Conservation (phyloP, 2,888 invertebrate species). For the Mesoligia furuncula region DNA sequence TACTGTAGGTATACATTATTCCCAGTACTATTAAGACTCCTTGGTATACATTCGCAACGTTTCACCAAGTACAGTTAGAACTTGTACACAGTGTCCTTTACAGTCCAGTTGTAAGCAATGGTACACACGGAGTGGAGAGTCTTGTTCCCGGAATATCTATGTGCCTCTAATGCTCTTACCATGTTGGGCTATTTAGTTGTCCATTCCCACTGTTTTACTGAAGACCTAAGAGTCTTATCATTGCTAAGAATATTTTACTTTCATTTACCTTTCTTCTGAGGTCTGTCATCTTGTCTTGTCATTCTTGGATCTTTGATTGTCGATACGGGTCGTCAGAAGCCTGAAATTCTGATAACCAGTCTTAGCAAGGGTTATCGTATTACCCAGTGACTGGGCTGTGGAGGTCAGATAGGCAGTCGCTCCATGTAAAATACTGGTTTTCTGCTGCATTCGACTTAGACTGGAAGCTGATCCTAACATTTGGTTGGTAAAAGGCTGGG, state of each 20-base stretch:
- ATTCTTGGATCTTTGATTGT: neutral
- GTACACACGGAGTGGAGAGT: constrained; percentile 48
- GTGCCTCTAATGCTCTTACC: constrained; percentile 15
- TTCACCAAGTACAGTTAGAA: constrained; percentile 13
- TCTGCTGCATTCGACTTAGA: neutral
- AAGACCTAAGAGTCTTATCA: neutral
- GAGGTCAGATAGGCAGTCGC: neutral
- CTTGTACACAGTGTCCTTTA: constrained; percentile 30
- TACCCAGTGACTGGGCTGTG: neutral
- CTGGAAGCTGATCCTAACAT: neutral
- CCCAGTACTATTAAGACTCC: neutral
- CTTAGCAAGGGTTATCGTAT: neutral
- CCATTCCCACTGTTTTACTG: constrained; percentile 2
- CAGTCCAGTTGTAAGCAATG: constrained; percentile 54
- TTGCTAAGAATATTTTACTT: neutral
- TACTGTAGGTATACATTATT: no score
- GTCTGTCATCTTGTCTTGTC: neutral
- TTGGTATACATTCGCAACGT: neutral
- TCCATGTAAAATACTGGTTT: neutral
- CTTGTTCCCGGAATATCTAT: constrained; percentile 50
- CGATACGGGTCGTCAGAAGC: neutral
- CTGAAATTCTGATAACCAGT: neutral
- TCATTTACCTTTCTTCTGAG: neutral
- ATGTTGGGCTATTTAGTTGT: constrained; percentile 9
- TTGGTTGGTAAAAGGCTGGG: neutral